Conservation (phyloP, 2,797 vertebrate genomes). For the Halcyon leucocephala region DNA sequence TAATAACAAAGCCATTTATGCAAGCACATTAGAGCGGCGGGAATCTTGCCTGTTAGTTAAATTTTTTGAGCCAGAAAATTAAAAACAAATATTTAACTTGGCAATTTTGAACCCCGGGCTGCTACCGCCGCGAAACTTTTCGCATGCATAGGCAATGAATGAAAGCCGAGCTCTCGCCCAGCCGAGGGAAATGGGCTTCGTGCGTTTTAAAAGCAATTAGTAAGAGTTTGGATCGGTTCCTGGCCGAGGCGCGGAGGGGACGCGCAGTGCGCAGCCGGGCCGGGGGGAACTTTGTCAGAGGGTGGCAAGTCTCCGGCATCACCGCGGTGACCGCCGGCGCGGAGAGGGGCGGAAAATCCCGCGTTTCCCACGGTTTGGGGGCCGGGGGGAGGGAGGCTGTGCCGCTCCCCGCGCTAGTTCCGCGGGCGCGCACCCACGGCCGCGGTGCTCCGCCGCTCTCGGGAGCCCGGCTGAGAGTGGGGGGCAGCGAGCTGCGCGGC, state of each 20-base stretch:
- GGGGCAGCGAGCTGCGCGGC: neutral
- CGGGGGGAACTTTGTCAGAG: neutral
- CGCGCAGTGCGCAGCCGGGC: neutral
- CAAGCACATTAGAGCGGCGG: constrained; percentile 59
- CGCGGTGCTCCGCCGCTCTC: neutral
- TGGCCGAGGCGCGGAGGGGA: neutral
- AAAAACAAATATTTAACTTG: constrained; percentile 85
- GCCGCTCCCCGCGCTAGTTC: neutral
- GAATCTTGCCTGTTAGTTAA: constrained; percentile 65
- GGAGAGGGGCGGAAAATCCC: neutral
- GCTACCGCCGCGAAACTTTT: constrained; percentile 56
- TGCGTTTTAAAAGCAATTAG: neutral
- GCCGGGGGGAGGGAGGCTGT: neutral
- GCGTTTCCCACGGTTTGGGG: neutral
- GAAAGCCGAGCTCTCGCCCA: neutral
- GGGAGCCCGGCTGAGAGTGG: neutral
- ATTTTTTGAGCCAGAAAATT: constrained; percentile 81
- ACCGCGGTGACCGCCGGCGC: neutral
- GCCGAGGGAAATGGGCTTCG: neutral
- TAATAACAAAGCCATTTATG: constrained; percentile 54
- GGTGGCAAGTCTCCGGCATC: neutral
- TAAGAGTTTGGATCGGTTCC: neutral
- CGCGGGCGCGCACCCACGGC: neutral
- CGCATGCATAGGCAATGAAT: constrained; percentile 57
- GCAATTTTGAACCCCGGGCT: constrained; percentile 64